Evolutionary conservation across 2,888 invertebrate species (phyloP), one percentile per base, ranked within the genome.

Genomic region (Heliconius erato): DNA sequence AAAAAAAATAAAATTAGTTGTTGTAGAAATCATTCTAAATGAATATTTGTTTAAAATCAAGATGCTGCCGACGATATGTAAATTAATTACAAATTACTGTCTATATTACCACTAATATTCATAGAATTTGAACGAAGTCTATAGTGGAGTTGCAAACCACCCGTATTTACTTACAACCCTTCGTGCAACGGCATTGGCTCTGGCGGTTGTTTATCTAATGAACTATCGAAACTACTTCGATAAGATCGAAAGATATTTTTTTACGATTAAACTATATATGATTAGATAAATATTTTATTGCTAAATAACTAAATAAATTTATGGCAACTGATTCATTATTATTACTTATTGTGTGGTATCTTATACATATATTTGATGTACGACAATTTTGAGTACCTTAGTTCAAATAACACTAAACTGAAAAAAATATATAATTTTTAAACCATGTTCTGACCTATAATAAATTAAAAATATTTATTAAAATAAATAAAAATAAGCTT

Each of bases 101-200:
- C 26, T 65, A 26, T 5, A n/a, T 65, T 65, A 26, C 12, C 14
- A n/a, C 26, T 26, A 26, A 65, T 65, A n/a, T 65, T 14, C n/a
- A 12, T 35, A 35, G 23, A 40, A 40, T 40, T n/a, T 12, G 11
- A 40, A 11, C 40, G 11, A 11, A 2, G 40, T 16, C 59, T 59
- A n/a, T 32, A 23, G 23, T 59, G 23, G 6, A 74, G 59, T 32
- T 74, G 54, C 59, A 59, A 28, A n/a, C 59, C n/a, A n/a, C 76
- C 76, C 76, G 59, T 76, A 76, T 76, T 76, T 76, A 76, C 76
- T 32, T 35, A 63, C 14, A 76, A 5, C 59, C 14, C 59, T 74
- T 74, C 59, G 74, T 35, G 32, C 54, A 23, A 32, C 12, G 59
- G 32, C 59, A n/a, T 54, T 35, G 76, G 28, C 32, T 59, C 35